Evolutionary conservation across 1,140 invertebrate genomes (phyloP).

Genomic region (Parapsyche elsis): DNA sequence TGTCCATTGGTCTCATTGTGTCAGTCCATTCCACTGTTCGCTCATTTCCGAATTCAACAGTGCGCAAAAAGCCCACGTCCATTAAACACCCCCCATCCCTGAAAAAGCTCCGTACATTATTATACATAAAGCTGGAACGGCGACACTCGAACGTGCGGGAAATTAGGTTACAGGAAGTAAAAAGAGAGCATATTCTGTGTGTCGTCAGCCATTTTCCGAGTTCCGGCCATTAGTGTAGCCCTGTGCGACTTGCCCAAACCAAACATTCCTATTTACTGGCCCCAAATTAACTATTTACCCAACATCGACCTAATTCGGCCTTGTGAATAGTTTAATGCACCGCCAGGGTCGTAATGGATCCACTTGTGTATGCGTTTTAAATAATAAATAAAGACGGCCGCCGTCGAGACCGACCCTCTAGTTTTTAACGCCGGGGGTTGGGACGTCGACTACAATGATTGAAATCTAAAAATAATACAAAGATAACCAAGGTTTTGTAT

Average conservation of each 20-base stretch:
- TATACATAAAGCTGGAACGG: too few species aligned
- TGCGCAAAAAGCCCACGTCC: too few species aligned
- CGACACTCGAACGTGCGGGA: too few species aligned
- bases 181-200: background rate
- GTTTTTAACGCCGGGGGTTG: background rate
- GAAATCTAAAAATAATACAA: too few species aligned
- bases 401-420: background rate
- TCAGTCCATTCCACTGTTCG: too few species aligned
- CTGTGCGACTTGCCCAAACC: background rate
- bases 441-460: too few species aligned
- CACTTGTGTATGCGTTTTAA: conserved; percentile 30
- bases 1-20: too few species aligned
- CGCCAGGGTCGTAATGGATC: conserved; percentile 24
- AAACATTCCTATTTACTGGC: conserved; percentile 1
- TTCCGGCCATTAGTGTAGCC: background rate
- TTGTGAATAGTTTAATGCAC: conserved; percentile 34
- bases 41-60: too few species aligned
- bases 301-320: conserved; percentile 33
- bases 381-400: conserved; percentile 16
- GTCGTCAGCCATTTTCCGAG: background rate
- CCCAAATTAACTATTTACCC: conserved; percentile 36
- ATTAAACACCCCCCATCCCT: too few species aligned
- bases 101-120: too few species aligned
- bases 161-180: too few species aligned
- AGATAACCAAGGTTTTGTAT: too few species aligned